These are phyloP conservation scores for Sinhomidia bicolor DNA, from an alignment of 2,888 invertebrate species.

Conservation along the genomic window DNA sequence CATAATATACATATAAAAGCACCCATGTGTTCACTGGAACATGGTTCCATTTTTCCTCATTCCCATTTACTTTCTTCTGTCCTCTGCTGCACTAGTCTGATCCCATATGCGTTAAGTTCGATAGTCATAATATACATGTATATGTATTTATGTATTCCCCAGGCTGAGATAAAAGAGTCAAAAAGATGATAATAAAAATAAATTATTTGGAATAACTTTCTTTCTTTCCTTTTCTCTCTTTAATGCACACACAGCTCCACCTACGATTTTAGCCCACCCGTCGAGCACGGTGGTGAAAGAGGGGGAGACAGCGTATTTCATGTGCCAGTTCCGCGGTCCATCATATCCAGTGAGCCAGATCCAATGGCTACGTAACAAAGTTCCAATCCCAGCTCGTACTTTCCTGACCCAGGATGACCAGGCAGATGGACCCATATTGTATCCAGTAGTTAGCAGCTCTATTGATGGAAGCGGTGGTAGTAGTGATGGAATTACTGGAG, in stretches of 20 bases:
- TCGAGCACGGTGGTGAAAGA: conserved; percentile 85
- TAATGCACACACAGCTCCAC: conserved; percentile 84
- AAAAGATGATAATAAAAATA: conserved; percentile 77
- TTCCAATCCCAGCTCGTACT: conserved; percentile 81
- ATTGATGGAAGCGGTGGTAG: conserved; percentile 54
- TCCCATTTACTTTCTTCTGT: background rate
- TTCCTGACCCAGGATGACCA: conserved; percentile 71
- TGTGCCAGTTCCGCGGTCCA: conserved; percentile 84
- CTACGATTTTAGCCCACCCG: conserved; percentile 85
- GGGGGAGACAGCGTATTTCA: conserved; percentile 85
- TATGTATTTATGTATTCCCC: conserved; percentile 63
- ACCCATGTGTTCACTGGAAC: background rate
- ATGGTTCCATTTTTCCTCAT: background rate
- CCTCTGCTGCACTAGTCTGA: background rate
- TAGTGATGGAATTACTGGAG: conserved; percentile 57
- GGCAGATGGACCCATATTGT: conserved; percentile 67
- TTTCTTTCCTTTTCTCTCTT: conserved; percentile 30
- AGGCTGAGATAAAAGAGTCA: conserved; percentile 70
- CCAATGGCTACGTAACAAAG: conserved; percentile 88
- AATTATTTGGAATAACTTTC: conserved; percentile 75
- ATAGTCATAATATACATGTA: conserved; percentile 40
- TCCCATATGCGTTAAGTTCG: conserved; percentile 57
- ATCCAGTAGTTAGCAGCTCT: conserved; percentile 63
- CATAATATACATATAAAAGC: conserved; percentile 41
- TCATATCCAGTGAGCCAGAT: conserved; percentile 85